These are phyloP conservation scores for Laticauda laticaudata DNA, from an alignment of 2,113 vertebrate genomes.

Conservation along the genomic window DNA sequence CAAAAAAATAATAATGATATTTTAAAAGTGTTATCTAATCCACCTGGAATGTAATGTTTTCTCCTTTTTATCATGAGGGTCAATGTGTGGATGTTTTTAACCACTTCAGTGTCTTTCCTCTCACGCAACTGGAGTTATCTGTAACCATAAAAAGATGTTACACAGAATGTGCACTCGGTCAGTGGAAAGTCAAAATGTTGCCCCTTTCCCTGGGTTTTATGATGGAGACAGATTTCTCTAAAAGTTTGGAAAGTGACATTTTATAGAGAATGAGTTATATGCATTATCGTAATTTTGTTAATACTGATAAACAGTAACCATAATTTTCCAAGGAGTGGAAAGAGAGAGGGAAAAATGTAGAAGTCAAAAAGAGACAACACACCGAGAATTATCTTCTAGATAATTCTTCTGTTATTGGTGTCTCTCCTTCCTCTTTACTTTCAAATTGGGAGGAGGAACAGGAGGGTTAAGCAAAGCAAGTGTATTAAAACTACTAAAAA, in stretches of 20 bases:
- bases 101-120: neutral
- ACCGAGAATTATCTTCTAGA: too few species aligned
- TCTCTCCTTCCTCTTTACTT: neutral
- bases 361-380: neutral
- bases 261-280: neutral
- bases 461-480: neutral
- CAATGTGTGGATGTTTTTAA: neutral
- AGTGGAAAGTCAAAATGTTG: slow-evolving; percentile 18
- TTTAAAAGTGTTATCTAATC: slow-evolving; percentile 11
- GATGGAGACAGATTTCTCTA: slow-evolving; percentile 2
- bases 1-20: slow-evolving; percentile 22
- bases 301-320: neutral
- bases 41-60: slow-evolving; percentile 3
- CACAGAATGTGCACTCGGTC: neutral
- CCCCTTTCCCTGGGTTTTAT: neutral
- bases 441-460: neutral
- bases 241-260: neutral
- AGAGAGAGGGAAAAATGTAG: neutral
- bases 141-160: slow-evolving; percentile 17
- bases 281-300: neutral
- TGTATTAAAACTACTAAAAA: neutral
- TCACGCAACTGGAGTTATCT: neutral
- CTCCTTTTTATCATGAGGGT: neutral
- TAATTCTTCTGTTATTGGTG: neutral
- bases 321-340: slow-evolving; percentile 6